Percentiles rank a stretch among this genome's conserved stretches.
These are phyloP conservation scores for Drosophila demipolita DNA, from an alignment of 2,888 invertebrate species.

Conservation along the genomic window DNA sequence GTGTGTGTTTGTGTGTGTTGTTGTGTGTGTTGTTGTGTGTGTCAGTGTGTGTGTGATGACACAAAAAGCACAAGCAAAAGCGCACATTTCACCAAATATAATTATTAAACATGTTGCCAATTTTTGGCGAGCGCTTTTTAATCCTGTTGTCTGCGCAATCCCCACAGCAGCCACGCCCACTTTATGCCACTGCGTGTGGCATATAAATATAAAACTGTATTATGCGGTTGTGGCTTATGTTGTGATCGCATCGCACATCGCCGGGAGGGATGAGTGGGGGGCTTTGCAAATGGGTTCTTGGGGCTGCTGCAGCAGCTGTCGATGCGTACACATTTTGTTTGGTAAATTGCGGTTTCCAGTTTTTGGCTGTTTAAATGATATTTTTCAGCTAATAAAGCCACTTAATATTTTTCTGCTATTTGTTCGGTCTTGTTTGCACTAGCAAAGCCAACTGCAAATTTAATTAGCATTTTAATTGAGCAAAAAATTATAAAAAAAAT, in stretches of 20 bases:
- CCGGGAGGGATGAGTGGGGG: too few species aligned
- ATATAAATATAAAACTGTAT: slow-evolving; percentile 76
- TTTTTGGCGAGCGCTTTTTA: slow-evolving; percentile 78
- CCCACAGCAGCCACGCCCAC: slow-evolving; percentile 50
- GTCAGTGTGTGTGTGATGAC: slow-evolving; percentile 27
- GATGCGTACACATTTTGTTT: slow-evolving; percentile 10
- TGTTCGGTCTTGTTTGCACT: background rate
- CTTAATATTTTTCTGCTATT: slow-evolving; percentile 13
- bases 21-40: slow-evolving; percentile 20
- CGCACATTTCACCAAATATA: slow-evolving; percentile 80
- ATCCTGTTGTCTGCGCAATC: slow-evolving; percentile 74
- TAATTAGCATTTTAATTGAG: background rate
- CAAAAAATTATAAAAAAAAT: background rate
- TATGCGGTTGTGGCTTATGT: slow-evolving; percentile 77
- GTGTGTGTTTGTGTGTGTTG: slow-evolving; percentile 6
- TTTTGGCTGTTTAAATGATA: slow-evolving; percentile 8
- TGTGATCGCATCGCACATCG: slow-evolving; percentile 59
- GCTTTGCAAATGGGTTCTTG: background rate
- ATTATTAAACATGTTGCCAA: slow-evolving; percentile 79
- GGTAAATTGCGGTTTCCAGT: slow-evolving; percentile 24
- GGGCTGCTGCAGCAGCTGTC: slow-evolving; percentile 7
- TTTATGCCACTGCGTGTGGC: slow-evolving; percentile 26
- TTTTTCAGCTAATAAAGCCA: slow-evolving; percentile 9
- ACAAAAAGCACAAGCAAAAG: slow-evolving; percentile 68
- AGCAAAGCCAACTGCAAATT: background rate